Evolutionary conservation across 92 coral and sea anemone species (phyloP).

Genomic region (Phymanthus crucifer): DNA sequence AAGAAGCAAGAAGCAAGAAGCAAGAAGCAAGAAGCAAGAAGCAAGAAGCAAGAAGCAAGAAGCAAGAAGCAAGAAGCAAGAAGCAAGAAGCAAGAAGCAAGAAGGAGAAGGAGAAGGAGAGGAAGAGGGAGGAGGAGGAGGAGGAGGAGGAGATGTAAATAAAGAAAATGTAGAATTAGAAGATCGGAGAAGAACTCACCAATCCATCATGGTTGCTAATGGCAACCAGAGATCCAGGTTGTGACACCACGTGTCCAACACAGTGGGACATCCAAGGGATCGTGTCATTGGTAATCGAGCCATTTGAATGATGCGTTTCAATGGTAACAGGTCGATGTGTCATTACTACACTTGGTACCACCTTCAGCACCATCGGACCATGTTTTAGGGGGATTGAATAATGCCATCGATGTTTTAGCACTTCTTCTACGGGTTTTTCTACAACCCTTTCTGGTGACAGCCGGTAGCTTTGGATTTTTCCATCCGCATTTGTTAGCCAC

Average conservation of each 20-base stretch:
- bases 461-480: slow-evolving; percentile 63
- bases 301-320: slow-evolving; percentile 69
- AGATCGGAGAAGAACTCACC: no score
- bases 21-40: no score
- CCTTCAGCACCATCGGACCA: slow-evolving; percentile 49
- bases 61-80: no score
- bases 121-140: background rate
- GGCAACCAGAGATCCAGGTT: slow-evolving; percentile 82
- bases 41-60: no score
- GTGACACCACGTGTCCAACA: slow-evolving; percentile 81
- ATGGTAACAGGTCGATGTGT: slow-evolving; percentile 51
- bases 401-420: slow-evolving; percentile 40
- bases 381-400: slow-evolving; percentile 73
- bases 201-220: slow-evolving; percentile 74
- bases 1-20: no score
- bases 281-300: slow-evolving; percentile 41
- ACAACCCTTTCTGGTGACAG: slow-evolving; percentile 51
- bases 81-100: no score
- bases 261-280: slow-evolving; percentile 45
- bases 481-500: slow-evolving; percentile 58
- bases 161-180: background rate
- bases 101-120: background rate
- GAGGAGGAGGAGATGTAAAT: background rate
- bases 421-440: slow-evolving; percentile 35
- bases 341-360: slow-evolving; percentile 43